phyloP scores from a whole-genome alignment of 2,113 vertebrate genomes.

The Toxotes chatareus region DNA sequence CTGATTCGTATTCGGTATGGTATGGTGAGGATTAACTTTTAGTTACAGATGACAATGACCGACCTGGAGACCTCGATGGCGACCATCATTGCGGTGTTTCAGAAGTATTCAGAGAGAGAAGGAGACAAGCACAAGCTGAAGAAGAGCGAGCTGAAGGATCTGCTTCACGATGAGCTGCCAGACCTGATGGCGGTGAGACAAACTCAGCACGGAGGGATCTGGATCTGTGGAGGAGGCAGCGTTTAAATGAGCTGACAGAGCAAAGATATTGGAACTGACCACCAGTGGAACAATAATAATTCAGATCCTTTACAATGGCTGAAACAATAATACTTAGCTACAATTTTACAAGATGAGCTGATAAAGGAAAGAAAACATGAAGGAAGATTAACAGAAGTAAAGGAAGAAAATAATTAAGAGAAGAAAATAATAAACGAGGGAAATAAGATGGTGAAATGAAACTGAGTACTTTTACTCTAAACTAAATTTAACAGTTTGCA shows the following conservation, averaged over 20 bases:
- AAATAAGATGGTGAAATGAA: too few relatives aligned
- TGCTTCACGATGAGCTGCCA: slow-evolving; percentile 86
- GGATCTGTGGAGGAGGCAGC: background rate
- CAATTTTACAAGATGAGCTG: too few relatives aligned
- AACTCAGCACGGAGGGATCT: too few relatives aligned
- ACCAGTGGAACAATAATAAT: too few relatives aligned
- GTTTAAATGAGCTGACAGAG: background rate
- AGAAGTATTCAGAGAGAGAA: slow-evolving; percentile 88
- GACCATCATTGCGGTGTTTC: slow-evolving; percentile 86
- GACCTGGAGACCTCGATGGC: slow-evolving; percentile 89
- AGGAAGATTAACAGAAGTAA: background rate
- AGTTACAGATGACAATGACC: slow-evolving; percentile 78
- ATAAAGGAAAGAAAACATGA: background rate
- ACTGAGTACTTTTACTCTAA: too few relatives aligned
- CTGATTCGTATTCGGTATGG: background rate
- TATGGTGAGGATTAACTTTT: background rate
- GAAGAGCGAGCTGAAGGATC: slow-evolving; percentile 89
- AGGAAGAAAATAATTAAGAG: too few relatives aligned
- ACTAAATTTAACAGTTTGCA: too few relatives aligned
- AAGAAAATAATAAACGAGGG: too few relatives aligned
- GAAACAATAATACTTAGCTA: too few relatives aligned
- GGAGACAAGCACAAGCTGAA: slow-evolving; percentile 91
- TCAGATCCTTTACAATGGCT: too few relatives aligned
- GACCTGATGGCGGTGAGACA: slow-evolving; percentile 85
- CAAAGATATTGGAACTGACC: background rate